These are phyloP conservation scores for Actias luna DNA, from an alignment of 2,888 invertebrate species.

Conservation along the genomic window DNA sequence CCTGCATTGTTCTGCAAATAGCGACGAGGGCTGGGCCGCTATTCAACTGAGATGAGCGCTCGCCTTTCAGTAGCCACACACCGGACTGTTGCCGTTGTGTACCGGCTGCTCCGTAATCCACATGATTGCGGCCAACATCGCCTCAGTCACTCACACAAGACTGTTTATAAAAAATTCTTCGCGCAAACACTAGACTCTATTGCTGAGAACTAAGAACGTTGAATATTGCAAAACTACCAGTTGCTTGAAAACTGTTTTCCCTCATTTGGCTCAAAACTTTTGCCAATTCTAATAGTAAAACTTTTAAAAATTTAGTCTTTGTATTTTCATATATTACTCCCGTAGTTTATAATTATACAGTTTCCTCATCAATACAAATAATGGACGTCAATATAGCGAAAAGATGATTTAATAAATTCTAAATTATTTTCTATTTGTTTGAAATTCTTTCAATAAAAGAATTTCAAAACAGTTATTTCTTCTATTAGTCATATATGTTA, in stretches of 20 bases:
- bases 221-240: constrained; percentile 2
- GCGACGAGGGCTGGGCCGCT: constrained; percentile 73
- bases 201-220: not conserved
- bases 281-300: not conserved
- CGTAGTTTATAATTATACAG: no score
- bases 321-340: no score
- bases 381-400: no score
- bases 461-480: no score
- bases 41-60: constrained; percentile 56
- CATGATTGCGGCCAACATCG: constrained; percentile 46
- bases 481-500: no score
- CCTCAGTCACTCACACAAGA: constrained; percentile 42
- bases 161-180: constrained; percentile 44
- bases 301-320: no score
- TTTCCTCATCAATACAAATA: no score
- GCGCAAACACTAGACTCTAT: constrained; percentile 36
- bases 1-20: constrained; percentile 80
- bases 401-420: no score
- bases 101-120: constrained; percentile 29
- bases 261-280: not conserved
- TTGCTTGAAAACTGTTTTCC: constrained; percentile 5
- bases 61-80: constrained; percentile 48
- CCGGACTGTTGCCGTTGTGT: constrained; percentile 45
- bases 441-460: no score
- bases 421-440: no score